A percentile compares a stretch with the other conserved stretches of the same genome.
Conservation (phyloP, 1,140 invertebrate genomes). For the Scaptomyza montana region DNA sequence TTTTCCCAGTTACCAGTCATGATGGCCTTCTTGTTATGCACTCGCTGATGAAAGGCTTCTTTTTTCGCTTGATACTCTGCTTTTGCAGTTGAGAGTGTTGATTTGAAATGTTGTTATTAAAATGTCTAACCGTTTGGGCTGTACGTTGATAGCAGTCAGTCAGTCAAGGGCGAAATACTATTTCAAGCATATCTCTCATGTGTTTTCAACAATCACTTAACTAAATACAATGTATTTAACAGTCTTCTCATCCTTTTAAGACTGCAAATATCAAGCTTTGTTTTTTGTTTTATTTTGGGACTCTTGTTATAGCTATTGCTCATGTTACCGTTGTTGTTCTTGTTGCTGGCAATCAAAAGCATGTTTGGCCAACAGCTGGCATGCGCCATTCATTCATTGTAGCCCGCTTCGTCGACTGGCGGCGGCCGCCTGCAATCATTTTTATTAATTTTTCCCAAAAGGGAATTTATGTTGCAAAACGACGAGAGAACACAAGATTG, state of each 20-base stretch:
- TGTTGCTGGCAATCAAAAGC: slow-evolving; percentile 76
- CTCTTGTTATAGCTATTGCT: slow-evolving; percentile 12
- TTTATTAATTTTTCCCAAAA: slow-evolving; percentile 80
- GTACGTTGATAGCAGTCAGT: too few species aligned
- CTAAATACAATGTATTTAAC: neutral
- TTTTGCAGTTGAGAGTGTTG: neutral
- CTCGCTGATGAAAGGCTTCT: slow-evolving; percentile 70
- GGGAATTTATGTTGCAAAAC: slow-evolving; percentile 70
- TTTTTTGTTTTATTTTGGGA: slow-evolving; percentile 27
- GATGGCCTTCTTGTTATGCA: slow-evolving; percentile 71
- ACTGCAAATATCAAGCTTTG: neutral
- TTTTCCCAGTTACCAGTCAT: slow-evolving; percentile 54
- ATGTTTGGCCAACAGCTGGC: slow-evolving; percentile 80
- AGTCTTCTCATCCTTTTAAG: neutral
- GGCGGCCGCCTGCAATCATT: slow-evolving; percentile 72
- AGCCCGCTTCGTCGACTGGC: slow-evolving; percentile 17
- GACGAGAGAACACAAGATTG: slow-evolving; percentile 10
- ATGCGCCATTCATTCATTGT: slow-evolving; percentile 79
- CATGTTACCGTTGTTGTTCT: slow-evolving; percentile 16
- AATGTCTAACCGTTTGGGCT: too few species aligned
- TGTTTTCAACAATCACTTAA: too few species aligned
- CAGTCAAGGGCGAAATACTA: too few species aligned
- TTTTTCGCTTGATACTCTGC: slow-evolving; percentile 10
- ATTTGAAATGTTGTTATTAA: neutral
- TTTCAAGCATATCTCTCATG: too few species aligned